These are phyloP conservation scores for Scopus umbretta DNA, from an alignment of 2,113 vertebrate species.

Conservation along the genomic window DNA sequence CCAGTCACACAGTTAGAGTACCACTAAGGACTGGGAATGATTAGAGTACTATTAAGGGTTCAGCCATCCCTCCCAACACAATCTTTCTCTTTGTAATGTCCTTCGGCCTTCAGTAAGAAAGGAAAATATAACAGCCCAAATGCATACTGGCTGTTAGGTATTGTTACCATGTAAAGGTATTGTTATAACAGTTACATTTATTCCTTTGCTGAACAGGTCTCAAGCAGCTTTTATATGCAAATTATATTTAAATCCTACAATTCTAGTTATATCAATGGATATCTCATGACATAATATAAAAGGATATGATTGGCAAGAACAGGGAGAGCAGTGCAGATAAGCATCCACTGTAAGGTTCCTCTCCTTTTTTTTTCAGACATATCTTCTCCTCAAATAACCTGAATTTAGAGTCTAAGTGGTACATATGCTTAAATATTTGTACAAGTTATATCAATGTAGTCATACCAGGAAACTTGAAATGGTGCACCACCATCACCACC, in stretches of 20 bases:
- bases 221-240: neutral
- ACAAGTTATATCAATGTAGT: neutral
- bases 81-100: neutral
- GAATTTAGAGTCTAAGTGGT: neutral
- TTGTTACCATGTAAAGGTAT: neutral
- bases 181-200: neutral
- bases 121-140: neutral
- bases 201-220: neutral
- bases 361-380: accelerated
- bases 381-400: neutral
- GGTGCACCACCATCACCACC: neutral
- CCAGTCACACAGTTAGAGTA: neutral
- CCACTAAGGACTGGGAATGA: neutral
- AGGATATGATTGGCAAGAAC: neutral
- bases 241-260: neutral
- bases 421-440: neutral
- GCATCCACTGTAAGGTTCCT: neutral
- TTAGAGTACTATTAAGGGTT: neutral
- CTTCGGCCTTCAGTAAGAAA: neutral
- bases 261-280: neutral
- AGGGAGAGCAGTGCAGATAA: neutral
- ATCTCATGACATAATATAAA: neutral
- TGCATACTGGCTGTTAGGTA: neutral
- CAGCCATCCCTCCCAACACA: neutral
- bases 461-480: neutral